phyloP scores from a whole-genome alignment of 2,113 vertebrate genomes.

The Apteryx mantelli region DNA sequence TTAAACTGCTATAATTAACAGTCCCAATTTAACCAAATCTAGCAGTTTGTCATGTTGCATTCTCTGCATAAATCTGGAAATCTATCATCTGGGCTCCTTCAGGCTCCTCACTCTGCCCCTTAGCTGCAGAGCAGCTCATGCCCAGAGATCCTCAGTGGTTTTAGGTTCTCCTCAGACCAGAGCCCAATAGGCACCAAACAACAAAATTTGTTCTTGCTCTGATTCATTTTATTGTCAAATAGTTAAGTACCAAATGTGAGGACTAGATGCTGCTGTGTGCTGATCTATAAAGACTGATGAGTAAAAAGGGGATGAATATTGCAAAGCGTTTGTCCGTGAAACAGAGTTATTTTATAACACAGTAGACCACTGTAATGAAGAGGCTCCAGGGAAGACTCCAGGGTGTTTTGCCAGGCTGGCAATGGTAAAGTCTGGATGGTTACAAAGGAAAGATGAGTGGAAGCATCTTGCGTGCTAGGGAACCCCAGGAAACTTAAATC shows the following conservation, averaged over 20 bases:
- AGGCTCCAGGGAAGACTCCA: background rate
- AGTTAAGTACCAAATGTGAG: background rate
- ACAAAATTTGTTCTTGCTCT: background rate
- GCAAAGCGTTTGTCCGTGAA: background rate
- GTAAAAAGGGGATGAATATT: conserved; percentile 2
- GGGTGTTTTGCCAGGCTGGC: rapidly evolving
- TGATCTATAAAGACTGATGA: conserved; percentile 39
- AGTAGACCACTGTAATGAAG: background rate
- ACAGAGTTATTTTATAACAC: background rate
- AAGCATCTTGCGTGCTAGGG: background rate
- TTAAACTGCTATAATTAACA: conserved; percentile 73
- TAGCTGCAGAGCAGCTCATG: background rate
- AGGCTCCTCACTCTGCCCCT: background rate
- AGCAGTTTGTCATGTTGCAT: conserved; percentile 64
- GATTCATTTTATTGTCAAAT: conserved; percentile 21
- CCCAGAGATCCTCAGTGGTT: background rate
- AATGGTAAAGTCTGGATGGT: background rate
- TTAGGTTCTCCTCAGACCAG: background rate
- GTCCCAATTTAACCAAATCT: conserved; percentile 67
- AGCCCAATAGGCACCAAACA: background rate
- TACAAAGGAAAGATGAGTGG: background rate
- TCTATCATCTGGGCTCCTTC: conserved; percentile 29
- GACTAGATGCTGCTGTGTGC: background rate
- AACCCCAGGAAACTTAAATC: background rate
- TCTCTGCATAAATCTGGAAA: conserved; percentile 40